These are phyloP conservation scores for Hydropsyche tenuis DNA, from an alignment of 1,140 invertebrate genomes.

Conservation along the genomic window DNA sequence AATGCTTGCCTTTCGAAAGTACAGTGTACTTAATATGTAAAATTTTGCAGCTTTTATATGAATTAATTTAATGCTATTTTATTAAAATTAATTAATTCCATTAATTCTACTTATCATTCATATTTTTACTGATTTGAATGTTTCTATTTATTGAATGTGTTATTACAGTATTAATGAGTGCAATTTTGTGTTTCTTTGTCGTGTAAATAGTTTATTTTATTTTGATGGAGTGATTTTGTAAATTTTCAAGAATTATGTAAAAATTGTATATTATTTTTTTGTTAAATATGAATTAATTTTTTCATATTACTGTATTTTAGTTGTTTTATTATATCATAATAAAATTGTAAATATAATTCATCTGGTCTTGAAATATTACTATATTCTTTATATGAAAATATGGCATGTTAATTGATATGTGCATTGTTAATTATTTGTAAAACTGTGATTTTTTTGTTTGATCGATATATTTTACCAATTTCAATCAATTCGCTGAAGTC, in stretches of 20 bases:
- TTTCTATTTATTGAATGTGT: neutral
- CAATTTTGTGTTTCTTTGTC: neutral
- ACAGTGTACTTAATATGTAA: constrained; percentile 2
- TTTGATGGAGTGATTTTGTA: neutral
- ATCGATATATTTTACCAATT: constrained; percentile 6
- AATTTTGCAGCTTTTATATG: constrained; percentile 10
- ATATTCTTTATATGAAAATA: neutral
- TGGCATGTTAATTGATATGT: neutral
- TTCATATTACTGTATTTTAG: neutral
- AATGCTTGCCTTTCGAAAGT: constrained; percentile 11
- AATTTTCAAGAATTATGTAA: neutral
- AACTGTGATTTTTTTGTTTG: constrained; percentile 16
- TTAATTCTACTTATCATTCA: neutral
- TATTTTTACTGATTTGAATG: neutral
- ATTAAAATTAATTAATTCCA: neutral
- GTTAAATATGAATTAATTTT: constrained; percentile 7
- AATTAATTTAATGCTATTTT: too few relatives aligned
- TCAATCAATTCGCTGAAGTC: constrained; percentile 3
- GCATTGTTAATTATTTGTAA: constrained; percentile 20
- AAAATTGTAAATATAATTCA: constrained; percentile 3
- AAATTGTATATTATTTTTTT: neutral
- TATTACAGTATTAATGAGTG: constrained; percentile 12
- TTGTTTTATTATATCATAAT: neutral
- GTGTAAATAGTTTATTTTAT: constrained; percentile 7
- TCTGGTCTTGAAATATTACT: constrained; percentile 21